Evolutionary conservation across 2,113 vertebrate genomes (phyloP).

Genomic region (Ia io): DNA sequence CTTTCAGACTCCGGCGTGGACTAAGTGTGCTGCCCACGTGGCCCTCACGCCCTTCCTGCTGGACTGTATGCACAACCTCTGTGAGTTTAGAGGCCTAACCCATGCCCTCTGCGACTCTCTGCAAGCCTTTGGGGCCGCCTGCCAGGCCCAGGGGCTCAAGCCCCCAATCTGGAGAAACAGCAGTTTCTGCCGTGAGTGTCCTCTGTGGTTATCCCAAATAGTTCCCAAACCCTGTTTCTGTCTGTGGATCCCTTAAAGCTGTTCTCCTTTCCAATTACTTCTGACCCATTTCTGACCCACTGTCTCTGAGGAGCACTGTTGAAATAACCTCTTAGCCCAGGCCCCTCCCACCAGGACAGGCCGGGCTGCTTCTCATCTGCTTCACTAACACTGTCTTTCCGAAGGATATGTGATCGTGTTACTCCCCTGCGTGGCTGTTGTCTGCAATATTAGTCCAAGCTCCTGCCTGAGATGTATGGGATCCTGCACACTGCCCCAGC

Average conservation of each 20-base stretch:
- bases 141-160: conserved; percentile 81
- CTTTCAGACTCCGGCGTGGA: conserved; percentile 79
- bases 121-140: conserved; percentile 85
- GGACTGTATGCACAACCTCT: conserved; percentile 86
- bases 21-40: conserved; percentile 79
- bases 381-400: background rate
- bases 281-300: background rate
- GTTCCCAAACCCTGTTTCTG: background rate
- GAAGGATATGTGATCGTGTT: background rate
- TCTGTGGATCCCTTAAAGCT: background rate
- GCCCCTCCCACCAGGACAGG: background rate
- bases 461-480: background rate
- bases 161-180: conserved; percentile 87
- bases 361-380: background rate
- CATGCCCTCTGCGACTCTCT: conserved; percentile 85
- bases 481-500: background rate
- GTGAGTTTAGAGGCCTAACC: conserved; percentile 84
- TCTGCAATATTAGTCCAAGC: background rate
- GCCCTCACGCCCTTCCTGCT: conserved; percentile 78
- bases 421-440: background rate
- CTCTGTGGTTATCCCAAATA: rapidly evolving
- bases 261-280: background rate
- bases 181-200: conserved; percentile 89
- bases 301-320: background rate
- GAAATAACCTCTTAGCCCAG: background rate